These are phyloP conservation scores for Pogonognathellus flavescens DNA, from an alignment of 1,140 invertebrate species.

Conservation along the genomic window DNA sequence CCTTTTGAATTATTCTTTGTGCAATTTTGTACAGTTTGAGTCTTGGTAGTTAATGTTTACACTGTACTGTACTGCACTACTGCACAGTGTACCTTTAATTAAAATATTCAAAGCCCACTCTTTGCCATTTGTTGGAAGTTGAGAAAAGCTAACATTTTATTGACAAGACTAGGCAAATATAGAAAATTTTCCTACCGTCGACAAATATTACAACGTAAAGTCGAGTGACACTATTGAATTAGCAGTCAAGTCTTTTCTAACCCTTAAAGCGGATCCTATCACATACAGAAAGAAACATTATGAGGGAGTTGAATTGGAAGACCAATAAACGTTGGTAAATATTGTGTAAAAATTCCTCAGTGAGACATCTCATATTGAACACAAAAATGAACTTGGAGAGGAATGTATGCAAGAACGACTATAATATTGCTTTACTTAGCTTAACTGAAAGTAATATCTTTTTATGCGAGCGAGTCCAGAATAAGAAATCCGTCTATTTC, in stretches of 20 bases:
- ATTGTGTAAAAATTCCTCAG: background rate
- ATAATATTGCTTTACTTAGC: constrained; percentile 15
- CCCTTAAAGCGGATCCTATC: background rate
- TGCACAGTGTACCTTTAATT: no score
- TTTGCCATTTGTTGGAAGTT: no score
- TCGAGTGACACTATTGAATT: constrained; percentile 15
- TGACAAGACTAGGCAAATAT: no score
- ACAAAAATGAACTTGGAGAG: background rate
- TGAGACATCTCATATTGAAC: constrained; percentile 19
- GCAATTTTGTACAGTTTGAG: no score
- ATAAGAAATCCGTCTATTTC: constrained; percentile 28
- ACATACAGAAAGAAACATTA: constrained; percentile 9
- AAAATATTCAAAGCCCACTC: no score
- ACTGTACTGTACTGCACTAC: no score
- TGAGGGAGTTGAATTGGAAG: constrained; percentile 2
- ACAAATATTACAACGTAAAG: background rate
- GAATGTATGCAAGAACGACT: background rate
- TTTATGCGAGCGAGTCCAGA: constrained; percentile 30
- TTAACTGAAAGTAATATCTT: constrained; percentile 37
- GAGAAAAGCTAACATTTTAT: no score
- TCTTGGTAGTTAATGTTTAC: no score
- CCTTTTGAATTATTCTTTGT: no score
- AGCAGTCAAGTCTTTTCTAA: background rate
- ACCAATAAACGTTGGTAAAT: constrained; percentile 17
- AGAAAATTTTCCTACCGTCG: no score